Evolutionary conservation across 1,140 invertebrate species (phyloP), one percentile per base, ranked within the genome.

Genomic region (Macrosteles quadrilineatus): DNA sequence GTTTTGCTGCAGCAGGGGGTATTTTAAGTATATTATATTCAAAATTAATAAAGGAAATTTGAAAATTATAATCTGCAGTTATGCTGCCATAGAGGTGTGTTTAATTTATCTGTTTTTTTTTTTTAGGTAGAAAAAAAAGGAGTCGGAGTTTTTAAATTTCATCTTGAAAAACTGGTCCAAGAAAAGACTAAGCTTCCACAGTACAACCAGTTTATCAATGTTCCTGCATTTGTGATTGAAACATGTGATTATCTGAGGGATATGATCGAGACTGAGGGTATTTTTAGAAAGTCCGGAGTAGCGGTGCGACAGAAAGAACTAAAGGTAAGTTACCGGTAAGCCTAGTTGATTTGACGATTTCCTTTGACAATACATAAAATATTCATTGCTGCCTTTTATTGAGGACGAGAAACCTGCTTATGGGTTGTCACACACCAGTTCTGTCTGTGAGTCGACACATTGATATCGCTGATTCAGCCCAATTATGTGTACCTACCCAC

Each of bases 251-350:
- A 87, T 76, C 84, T 95, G 66, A 80, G 87, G 55, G 80, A 86
- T 29, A 85, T 90, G 79, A 83, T 90, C 30, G 84, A 86, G 36
- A 85, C 87, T 27, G 92, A 94, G 78, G 94, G 94, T 1, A 80
- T 96, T 45, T 95, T 95, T 76, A 83, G 94, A 30, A 95, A 94
- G 82, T 91, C 91, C 71, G 93, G 93, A 1, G 93, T 92, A 14
- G 86, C 91, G 70, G 83, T 84, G 55, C 85, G 92, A 73, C 92
- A 94, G 79, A 89, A 87, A 76, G 91, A 95, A 79, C 85, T 95
- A 17, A 89, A 89, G 79, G 88, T 91, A 84, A 36, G 29, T 27
- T 59, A 23, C 17, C 17, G n/a, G n/a, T n/a, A n/a, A n/a, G 6
- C 50, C 4, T 55, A 9, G 9, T 11, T 9, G 6, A 55, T 55